Base-by-base conservation (phyloP, 1,140 invertebrate genomes). In the Trichonephila clavipes region DNA sequence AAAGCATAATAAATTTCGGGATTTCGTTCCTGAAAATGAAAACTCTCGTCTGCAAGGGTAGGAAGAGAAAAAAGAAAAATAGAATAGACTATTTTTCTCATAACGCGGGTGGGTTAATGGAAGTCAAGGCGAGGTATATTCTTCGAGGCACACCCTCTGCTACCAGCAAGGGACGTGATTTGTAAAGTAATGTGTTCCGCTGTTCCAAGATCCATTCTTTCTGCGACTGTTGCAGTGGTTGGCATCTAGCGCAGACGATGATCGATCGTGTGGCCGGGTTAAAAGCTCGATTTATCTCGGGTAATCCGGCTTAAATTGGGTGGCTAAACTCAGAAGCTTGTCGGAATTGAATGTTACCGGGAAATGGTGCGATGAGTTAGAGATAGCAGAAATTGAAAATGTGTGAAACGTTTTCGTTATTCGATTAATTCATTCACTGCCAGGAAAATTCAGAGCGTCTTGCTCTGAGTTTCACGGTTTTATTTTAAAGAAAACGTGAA, bases 151-250 rank as follows among this genome's bases (percentile, higher is more conserved):
- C 87, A 88, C 87, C 87, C 62, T 86, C 61, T 88, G 87, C 87
- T 88, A 88, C 87, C 62, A 51, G 87, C 8, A 24, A 88, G 62
- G 66, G 62, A 88, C 87, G 87, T 88, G 87, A 34, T 88, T 88
- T 40, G 87, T 28, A 51, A 88, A 8, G 21, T n/a, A 88, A 88
- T 88, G 83, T 16, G n/a, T 66, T 64, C 61, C 34, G 69, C 58
- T 16, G n/a, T 66, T 51, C 51, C 14, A 24, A 34, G n/a, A 72
- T 24, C 58, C 24, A 61, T 86, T 86, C 59, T 86, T 58, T 58
- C 24, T 83, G 51, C 59, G 62, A 86, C 28, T 86, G 51, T 7
- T 86, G 58, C 62, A 51, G 51, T 44, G 14, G 19, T 83, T 34
- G 62, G 62, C 16, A 3, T 64, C 62, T 64, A 64, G 62, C 4